A percentile compares a stretch with the other conserved stretches of the same genome.
phyloP scores from a whole-genome alignment of 1,140 invertebrate genomes.

The Apis laboriosa region DNA sequence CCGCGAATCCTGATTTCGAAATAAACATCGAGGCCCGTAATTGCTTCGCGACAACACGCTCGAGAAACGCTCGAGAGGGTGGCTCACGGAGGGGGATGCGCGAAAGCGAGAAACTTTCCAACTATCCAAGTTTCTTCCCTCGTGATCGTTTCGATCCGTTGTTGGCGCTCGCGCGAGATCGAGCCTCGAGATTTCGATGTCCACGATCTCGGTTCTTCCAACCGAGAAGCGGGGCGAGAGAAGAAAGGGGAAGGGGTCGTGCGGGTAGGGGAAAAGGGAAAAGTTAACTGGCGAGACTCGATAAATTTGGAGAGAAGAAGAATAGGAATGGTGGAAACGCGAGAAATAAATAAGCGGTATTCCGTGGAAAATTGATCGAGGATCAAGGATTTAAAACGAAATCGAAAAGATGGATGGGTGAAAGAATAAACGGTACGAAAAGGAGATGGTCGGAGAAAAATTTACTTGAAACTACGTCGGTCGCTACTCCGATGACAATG shows the following conservation, averaged over 20 bases:
- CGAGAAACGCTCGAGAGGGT: constrained; percentile 29
- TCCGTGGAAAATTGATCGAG: too few relatives aligned
- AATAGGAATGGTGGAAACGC: not conserved
- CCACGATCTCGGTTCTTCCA: not conserved
- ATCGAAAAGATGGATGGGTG: not conserved
- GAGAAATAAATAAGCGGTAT: not conserved
- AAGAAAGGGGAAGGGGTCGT: not conserved
- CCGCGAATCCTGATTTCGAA: constrained; percentile 10
- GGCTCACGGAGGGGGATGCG: not conserved
- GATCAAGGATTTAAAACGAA: not conserved
- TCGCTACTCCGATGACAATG: constrained; percentile 16
- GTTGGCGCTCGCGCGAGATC: constrained; percentile 35
- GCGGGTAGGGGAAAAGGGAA: too few relatives aligned
- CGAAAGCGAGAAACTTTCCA: constrained; percentile 17
- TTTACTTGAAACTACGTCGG: not conserved
- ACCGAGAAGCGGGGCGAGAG: too few relatives aligned
- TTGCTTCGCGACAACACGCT: constrained; percentile 6
- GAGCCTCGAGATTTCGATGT: constrained; percentile 32
- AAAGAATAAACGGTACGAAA: too few relatives aligned
- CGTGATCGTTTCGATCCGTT: constrained; percentile 55
- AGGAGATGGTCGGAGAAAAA: not conserved
- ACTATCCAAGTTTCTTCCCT: constrained; percentile 26
- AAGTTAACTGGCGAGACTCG: not conserved
- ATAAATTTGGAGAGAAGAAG: not conserved
- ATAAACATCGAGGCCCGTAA: not conserved